phyloP scores from a whole-genome alignment of 1,140 invertebrate genomes.

The Eriosoma lanigerum region DNA sequence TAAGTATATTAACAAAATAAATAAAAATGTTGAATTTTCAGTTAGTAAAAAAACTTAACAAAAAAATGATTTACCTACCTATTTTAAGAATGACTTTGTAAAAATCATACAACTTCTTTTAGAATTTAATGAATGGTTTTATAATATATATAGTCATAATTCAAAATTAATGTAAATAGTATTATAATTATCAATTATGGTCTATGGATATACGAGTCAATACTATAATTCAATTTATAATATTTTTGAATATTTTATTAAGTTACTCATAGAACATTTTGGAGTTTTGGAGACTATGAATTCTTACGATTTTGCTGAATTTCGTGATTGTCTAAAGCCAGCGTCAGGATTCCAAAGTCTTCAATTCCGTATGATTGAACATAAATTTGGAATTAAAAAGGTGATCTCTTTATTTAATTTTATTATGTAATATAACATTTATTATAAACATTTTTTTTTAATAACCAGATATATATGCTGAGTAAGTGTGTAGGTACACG shows the following conservation, averaged over 20 bases:
- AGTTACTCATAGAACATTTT: conserved; percentile 95
- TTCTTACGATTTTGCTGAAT: conserved; percentile 95
- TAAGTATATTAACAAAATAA: not conserved
- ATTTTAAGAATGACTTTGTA: no score
- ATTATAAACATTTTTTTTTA: no score
- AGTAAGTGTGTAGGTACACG: no score
- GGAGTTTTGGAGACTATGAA: conserved; percentile 98
- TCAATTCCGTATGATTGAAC: conserved; percentile 94
- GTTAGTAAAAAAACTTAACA: no score
- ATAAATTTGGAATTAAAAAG: conserved; percentile 90
- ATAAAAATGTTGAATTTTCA: no score
- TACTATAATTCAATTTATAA: not conserved
- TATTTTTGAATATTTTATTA: conserved; percentile 56
- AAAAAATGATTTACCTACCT: no score
- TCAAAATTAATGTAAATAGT: not conserved
- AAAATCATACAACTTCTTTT: no score
- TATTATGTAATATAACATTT: no score
- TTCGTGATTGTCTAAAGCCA: conserved; percentile 85
- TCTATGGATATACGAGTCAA: not conserved
- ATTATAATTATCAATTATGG: not conserved
- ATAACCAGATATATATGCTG: no score
- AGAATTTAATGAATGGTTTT: no score
- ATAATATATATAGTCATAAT: no score
- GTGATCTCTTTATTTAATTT: conserved; percentile 56
- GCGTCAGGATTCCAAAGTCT: conserved; percentile 97